These are phyloP conservation scores for Hypolimnas misippus DNA, from an alignment of 2,888 invertebrate species.

Conservation along the genomic window DNA sequence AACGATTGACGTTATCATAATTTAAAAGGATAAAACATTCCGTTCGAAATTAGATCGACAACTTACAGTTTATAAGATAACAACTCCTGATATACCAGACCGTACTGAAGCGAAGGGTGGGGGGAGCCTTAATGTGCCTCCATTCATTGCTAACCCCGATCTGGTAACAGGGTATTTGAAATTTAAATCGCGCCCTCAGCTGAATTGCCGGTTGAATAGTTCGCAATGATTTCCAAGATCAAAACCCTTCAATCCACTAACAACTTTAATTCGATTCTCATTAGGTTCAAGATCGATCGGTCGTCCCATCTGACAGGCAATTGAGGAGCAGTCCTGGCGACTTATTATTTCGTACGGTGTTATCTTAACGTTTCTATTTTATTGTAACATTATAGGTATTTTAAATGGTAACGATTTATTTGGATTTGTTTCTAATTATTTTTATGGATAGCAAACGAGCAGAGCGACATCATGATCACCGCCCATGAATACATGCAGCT, in stretches of 20 bases:
- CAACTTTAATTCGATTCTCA: conserved; percentile 11
- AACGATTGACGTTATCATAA: too few species aligned
- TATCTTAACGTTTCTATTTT: conserved; percentile 42
- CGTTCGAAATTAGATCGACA: too few species aligned
- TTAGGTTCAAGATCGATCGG: conserved; percentile 25
- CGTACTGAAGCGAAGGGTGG: too few species aligned
- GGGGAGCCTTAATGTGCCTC: conserved; percentile 50
- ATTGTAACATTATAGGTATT: conserved; percentile 33
- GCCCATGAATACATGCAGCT: too few species aligned
- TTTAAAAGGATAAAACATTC: too few species aligned
- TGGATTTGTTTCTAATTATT: conserved; percentile 17
- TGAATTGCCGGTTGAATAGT: conserved; percentile 58
- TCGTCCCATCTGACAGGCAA: conserved; percentile 33
- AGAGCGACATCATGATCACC: too few species aligned
- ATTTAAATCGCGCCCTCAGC: conserved; percentile 74
- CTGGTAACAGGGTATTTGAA: conserved; percentile 77
- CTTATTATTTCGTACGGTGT: conserved; percentile 42
- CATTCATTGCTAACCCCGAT: conserved; percentile 71
- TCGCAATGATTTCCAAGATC: conserved; percentile 54
- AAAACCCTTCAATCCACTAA: conserved; percentile 16
- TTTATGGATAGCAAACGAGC: not conserved
- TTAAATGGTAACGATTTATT: conserved; percentile 22
- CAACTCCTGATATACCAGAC: too few species aligned
- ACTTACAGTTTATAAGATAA: too few species aligned
- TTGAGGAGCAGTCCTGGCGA: conserved; percentile 37